Base-by-base conservation (phyloP, 2,888 invertebrate genomes). In the Caenorhabditis imperialis region DNA sequence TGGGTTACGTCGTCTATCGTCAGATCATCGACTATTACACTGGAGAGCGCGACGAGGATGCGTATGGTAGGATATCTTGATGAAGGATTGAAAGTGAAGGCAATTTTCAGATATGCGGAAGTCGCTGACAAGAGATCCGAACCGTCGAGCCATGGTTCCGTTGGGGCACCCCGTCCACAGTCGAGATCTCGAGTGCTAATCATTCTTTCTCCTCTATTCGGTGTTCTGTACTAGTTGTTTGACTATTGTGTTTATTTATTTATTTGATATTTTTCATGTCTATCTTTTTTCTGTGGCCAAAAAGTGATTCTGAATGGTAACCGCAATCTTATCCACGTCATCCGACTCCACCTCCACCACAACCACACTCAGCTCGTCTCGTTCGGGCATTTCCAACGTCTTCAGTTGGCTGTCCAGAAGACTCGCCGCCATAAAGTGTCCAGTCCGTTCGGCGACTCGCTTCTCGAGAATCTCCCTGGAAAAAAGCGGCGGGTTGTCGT, bases 1-100 rank as follows among this genome's bases (percentile, higher is more conserved):
- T 79, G 67, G 98, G 97, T 22, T 99, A 99, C 88, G 95, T 94
- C 82, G 94, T 98, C 0, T 99, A 98, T 89, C 91, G 99, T 69
- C 94, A 94, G 44, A 97, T 99, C 47, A 90, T 99, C 82, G 97
- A 97, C 89, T 99, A 99, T 91, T 99, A 99, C 89, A 96, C 96
- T 14, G 96, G 96, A 18, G 95, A 96, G 4, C 94, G 94, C 22
- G 97, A 98, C 90, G 99, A 99, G 92, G 95, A 99, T 91, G 99
- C 98, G 63, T 99, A 93, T 91, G 99, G 96, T 96, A 90, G 6
- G 30, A n/a, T n/a, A n/a, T n/a, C n/a, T n/a, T n/a, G n/a, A n/a
- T n/a, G n/a, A n/a, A n/a, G n/a, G n/a, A n/a, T n/a, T n/a, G n/a
- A n/a, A n/a, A n/a, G n/a, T n/a, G n/a, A n/a, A 18, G 6, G 37